Base-by-base conservation (phyloP, 2,797 vertebrate genomes). In the Dendrocincla tyrannina region DNA sequence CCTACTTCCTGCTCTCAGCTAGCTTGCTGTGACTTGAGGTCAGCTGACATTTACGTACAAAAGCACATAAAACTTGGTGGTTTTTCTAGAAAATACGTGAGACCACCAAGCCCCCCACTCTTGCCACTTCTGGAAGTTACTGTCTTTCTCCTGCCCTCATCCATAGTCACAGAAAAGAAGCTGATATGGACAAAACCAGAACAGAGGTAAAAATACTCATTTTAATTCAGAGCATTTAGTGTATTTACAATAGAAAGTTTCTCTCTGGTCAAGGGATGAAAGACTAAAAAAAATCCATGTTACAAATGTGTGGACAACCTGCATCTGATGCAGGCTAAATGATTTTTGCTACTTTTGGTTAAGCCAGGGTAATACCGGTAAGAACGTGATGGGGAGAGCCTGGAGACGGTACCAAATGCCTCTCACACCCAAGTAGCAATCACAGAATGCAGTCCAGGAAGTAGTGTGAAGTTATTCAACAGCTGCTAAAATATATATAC, bases 391-490 rank as follows among this genome's bases (percentile, higher is more conserved):
- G 20, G 23, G 5, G 10, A 47, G 62, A 89, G 46, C 37, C 33
- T 59, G 52, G 12, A 59, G 44, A 33, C n/a, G 33, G 44, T 22
- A 76, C 35, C 0, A 0, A 68, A 56, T 2, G 22, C 18, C 75
- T 81, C 83, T 62, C 44, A 55, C 24, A 66, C 25, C 32, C 52
- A 80, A 83, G 86, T 6, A 85, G 87, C 77, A 74, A 44, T 81
- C 79, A 69, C 55, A 67, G 74, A 94, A 74, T 5, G 4, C 80
- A 93, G 62, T 72, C 55, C 70, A 68, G 47, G 19, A 91, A 95
- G 95, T 97, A 97, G 96, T 97, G 96, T 97, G 67, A 92, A 93
- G 56, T 96, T 88, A 88, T 42, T 80, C 49, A 81, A 47, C 79
- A 89, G 66, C 11, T 73, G 42, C 76, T 95, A 88, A 81, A 69